Conservation (phyloP, 2,113 vertebrate species). For the Urocolius indicus region DNA sequence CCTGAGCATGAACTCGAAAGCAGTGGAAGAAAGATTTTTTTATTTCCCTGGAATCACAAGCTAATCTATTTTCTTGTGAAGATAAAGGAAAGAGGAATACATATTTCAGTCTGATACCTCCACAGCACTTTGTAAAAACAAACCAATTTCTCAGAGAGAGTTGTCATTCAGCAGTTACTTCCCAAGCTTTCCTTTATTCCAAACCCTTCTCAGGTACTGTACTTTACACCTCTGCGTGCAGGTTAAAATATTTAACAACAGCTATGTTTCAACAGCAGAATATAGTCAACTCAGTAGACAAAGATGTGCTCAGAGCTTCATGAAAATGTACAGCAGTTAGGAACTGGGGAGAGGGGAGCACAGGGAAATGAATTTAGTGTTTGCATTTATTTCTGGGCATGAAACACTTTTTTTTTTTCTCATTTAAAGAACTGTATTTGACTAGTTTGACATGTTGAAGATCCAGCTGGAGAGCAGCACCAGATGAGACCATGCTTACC, state of each 20-base stretch:
- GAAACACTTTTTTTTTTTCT: slow-evolving; percentile 61
- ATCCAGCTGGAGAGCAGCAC: slow-evolving; percentile 65
- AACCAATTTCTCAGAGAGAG: not conserved
- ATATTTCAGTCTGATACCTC: not conserved
- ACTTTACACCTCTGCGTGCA: not conserved
- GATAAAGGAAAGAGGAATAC: not conserved
- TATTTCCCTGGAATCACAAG: not conserved
- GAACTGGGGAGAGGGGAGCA: slow-evolving; percentile 48
- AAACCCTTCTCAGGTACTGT: not conserved
- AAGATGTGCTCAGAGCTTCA: slow-evolving; percentile 56
- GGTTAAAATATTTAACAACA: slow-evolving; percentile 55
- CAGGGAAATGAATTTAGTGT: slow-evolving; percentile 65
- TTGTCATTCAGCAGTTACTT: not conserved
- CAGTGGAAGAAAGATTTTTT: not conserved
- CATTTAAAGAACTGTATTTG: slow-evolving; percentile 69
- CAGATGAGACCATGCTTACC: slow-evolving; percentile 60
- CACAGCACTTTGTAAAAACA: not conserved
- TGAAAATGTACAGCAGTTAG: slow-evolving; percentile 73
- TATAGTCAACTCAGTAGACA: slow-evolving; percentile 34
- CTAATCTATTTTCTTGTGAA: not conserved
- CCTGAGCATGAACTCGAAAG: not conserved
- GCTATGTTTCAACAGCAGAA: slow-evolving; percentile 28
- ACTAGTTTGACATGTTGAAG: slow-evolving; percentile 63
- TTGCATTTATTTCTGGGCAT: slow-evolving; percentile 67
- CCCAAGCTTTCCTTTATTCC: not conserved